A percentile compares a stretch with the other conserved stretches of the same genome.
Conservation (phyloP, 2,113 vertebrate genomes). For the Oncorhynchus clarkii region DNA sequence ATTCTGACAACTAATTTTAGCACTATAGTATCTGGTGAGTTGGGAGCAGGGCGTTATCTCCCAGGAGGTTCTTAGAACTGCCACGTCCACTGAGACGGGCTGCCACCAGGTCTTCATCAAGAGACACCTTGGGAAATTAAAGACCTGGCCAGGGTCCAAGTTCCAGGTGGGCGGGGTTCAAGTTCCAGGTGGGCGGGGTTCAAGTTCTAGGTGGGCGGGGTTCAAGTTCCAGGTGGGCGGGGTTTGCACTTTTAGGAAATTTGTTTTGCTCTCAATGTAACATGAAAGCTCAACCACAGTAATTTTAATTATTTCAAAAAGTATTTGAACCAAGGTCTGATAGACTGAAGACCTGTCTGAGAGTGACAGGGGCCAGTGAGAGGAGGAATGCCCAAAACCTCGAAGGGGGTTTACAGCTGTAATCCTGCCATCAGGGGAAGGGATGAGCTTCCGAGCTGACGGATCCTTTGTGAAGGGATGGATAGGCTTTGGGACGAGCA, state of each 20-base stretch:
- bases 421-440: slow-evolving; percentile 45
- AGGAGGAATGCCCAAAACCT: slow-evolving; percentile 34
- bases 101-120: slow-evolving; percentile 58
- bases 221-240: too few relatives aligned
- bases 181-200: too few relatives aligned
- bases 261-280: background rate
- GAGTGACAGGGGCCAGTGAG: background rate
- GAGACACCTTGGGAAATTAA: slow-evolving; percentile 27
- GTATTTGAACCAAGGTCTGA: background rate
- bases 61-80: slow-evolving; percentile 33
- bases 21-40: slow-evolving; percentile 44
- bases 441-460: slow-evolving; percentile 31
- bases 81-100: slow-evolving; percentile 15
- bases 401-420: slow-evolving; percentile 37
- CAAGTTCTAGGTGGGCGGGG: too few relatives aligned
- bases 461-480: slow-evolving; percentile 28
- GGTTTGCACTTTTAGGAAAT: too few relatives aligned
- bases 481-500: slow-evolving; percentile 28
- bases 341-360: slow-evolving; percentile 37
- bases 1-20: slow-evolving; percentile 66
- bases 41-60: slow-evolving; percentile 46
- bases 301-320: too few relatives aligned
- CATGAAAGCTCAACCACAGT: slow-evolving; percentile 46
- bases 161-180: too few relatives aligned
- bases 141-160: too few relatives aligned